Conservation (phyloP, 2,113 vertebrate species). For the Melanerpes aurifrons region DNA sequence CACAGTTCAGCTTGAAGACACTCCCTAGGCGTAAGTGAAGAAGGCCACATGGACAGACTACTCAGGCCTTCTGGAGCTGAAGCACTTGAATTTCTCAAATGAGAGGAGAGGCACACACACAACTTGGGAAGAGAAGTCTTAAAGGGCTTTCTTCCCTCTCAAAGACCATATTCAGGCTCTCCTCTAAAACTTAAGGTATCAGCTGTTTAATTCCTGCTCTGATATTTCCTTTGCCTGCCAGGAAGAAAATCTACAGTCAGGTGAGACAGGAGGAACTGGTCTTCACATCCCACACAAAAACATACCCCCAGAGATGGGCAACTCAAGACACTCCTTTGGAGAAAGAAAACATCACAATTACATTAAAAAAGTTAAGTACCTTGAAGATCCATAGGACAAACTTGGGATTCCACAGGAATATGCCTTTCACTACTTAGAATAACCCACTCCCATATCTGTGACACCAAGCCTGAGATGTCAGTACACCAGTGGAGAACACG, state of each 20-base stretch:
- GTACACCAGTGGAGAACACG: neutral
- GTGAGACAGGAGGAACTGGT: neutral
- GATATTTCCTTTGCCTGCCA: neutral
- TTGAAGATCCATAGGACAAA: neutral
- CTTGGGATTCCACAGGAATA: neutral
- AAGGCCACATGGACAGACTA: rapidly evolving
- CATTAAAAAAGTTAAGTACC: neutral
- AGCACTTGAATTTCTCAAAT: neutral
- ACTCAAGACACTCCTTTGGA: neutral
- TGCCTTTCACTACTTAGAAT: neutral
- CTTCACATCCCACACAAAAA: neutral
- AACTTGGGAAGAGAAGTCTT: neutral
- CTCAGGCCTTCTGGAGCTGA: neutral
- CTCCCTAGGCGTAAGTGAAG: neutral
- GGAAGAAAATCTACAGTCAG: neutral
- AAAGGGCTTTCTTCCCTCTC: neutral
- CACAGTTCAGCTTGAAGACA: neutral
- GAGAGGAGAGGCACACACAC: neutral
- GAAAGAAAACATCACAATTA: neutral
- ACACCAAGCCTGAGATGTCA: neutral
- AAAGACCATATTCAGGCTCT: neutral
- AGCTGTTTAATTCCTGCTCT: neutral
- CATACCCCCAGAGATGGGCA: neutral
- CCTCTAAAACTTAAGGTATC: neutral
- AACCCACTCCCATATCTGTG: neutral